These are phyloP conservation scores for Heteractis magnifica DNA, from an alignment of 92 coral and sea anemone genomes.

Conservation along the genomic window DNA sequence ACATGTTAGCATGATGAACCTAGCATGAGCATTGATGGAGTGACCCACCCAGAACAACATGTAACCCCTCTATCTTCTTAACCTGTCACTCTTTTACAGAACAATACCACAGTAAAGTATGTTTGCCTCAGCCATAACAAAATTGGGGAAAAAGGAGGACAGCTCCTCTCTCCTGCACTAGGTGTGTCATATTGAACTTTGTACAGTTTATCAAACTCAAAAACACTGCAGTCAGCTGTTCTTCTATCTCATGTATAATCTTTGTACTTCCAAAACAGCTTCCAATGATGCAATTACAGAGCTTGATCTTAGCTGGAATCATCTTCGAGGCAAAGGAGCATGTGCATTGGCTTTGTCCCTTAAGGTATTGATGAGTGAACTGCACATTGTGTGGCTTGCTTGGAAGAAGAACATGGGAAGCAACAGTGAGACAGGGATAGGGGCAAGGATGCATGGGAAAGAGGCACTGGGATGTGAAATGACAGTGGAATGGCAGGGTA, in stretches of 20 bases:
- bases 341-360: conserved; percentile 90
- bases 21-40: background rate
- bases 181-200: conserved; percentile 38
- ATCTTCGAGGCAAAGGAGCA: conserved; percentile 92
- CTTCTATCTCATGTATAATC: background rate
- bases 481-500: too few relatives aligned
- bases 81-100: conserved; percentile 31
- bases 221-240: background rate
- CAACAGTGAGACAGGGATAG: too few relatives aligned
- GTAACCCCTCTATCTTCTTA: background rate
- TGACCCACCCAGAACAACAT: background rate
- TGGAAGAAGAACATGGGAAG: too few relatives aligned
- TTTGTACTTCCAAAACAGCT: conserved; percentile 43
- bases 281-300: conserved; percentile 81
- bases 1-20: background rate
- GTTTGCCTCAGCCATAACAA: conserved; percentile 81
- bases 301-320: conserved; percentile 94
- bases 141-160: conserved; percentile 95
- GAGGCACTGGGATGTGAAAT: too few relatives aligned
- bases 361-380: conserved; percentile 53
- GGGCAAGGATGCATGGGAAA: too few relatives aligned
- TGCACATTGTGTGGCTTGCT: background rate
- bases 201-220: too few relatives aligned
- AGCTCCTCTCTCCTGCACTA: conserved; percentile 73
- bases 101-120: conserved; percentile 76